Evolutionary conservation across 2,113 vertebrate species (phyloP), one percentile per base, ranked within the genome.

Genomic region (Notarius lentiginosus): DNA sequence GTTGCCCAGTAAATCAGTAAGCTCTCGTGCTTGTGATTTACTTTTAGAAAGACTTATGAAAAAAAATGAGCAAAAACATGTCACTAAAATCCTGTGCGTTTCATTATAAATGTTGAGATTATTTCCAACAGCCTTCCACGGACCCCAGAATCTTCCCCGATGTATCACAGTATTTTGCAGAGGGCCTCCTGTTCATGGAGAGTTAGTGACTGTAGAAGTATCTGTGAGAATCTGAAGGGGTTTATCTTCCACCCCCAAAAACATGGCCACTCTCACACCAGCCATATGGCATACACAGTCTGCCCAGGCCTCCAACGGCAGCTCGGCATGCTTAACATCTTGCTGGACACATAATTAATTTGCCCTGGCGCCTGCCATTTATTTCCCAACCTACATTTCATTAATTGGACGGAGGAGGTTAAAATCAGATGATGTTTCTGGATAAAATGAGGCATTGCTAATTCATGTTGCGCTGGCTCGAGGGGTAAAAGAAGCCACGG

Each of bases 281-380:
- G 92, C 94, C 94, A 95, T 95, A 95, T 95, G 94, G 94, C 90
- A 49, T 85, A 87, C 90, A 47, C 88, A 88, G 90, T 92, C 91
- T 89, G 89, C 90, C 89, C 79, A 20, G 55, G 49, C 87, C 91
- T 93, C 81, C 88, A 90, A 84, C 92, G 93, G 92, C 93, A 93
- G 92, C 91, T 91, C 90, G 89, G 90, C 91, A 90, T 90, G 89
- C 85, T 90, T 91, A 94, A 95, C 94, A 95, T 95, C 95, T 95
- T 95, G 94, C 92, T 92, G 93, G 93, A 95, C 94, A 94, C 93
- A 93, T 95, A 95, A 95, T 96, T 95, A 94, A 96, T 96, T 95
- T 94, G 92, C 93, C 89, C 79, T 86, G 91, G 93, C 93, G 93
- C 95, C 94, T 95, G 94, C 94, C 94, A 94, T 95, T 95, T 95